These are phyloP conservation scores for Hycleus phaleratus DNA, from an alignment of 1,140 invertebrate genomes.

Conservation along the genomic window DNA sequence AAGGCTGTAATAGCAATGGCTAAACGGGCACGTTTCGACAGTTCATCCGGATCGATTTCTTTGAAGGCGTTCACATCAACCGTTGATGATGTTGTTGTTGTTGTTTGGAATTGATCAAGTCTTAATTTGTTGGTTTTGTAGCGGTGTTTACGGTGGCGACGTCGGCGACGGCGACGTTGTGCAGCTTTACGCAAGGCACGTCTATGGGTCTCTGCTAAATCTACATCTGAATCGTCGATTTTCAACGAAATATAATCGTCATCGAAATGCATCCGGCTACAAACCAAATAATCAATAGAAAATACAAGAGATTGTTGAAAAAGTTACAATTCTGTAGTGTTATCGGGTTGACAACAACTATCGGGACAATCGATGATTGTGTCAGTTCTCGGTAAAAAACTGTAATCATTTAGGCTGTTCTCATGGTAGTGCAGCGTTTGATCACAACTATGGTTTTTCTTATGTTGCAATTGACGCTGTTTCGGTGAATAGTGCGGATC, in stretches of 20 bases:
- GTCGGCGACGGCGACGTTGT: slow-evolving; percentile 9
- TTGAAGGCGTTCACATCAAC: slow-evolving; percentile 29
- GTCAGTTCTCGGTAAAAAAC: neutral
- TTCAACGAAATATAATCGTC: slow-evolving; percentile 47
- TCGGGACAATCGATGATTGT: neutral
- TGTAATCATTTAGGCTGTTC: no score
- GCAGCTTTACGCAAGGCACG: slow-evolving; percentile 34
- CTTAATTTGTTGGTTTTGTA: neutral
- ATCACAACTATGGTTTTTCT: no score
- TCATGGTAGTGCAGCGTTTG: no score
- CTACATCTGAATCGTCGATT: slow-evolving; percentile 43
- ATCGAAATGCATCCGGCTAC: slow-evolving; percentile 38
- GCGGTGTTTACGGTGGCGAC: slow-evolving; percentile 10
- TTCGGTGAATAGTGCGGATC: no score
- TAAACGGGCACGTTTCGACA: slow-evolving; percentile 74
- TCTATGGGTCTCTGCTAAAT: slow-evolving; percentile 34
- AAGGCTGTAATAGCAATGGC: slow-evolving; percentile 83
- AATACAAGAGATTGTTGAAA: no score
- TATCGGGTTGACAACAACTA: neutral
- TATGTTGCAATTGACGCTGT: no score
- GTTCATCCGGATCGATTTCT: slow-evolving; percentile 64
- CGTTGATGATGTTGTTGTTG: neutral
- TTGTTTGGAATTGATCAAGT: no score
- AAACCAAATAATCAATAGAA: no score
- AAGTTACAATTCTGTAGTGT: slow-evolving; percentile 1